Base-by-base conservation (phyloP, 2,113 vertebrate species). In the Galbula dea region DNA sequence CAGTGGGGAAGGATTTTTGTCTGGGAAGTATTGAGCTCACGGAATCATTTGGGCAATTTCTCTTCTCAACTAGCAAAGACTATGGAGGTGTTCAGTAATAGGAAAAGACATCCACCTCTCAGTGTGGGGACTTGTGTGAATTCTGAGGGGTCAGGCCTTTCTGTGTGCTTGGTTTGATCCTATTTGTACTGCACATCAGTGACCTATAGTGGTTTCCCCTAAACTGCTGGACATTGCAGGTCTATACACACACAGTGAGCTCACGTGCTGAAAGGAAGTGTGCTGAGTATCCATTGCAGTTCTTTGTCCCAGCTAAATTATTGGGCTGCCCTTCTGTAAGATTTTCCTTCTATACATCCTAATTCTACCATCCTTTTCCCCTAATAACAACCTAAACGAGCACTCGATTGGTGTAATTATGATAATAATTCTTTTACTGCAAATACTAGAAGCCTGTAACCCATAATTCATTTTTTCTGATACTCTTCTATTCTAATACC, bases 391-490 rank as follows among this genome's bases (percentile, higher is more conserved):
- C 84, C 80, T 29, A 76, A 94, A 94, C 27, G 68, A 88, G 43
- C 65, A 75, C 82, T 83, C 55, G 59, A 30, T 67, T 32, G 55
- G 39, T 81, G 65, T 95, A 96, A 96, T 94, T 89, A 88, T 1
- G 0, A 52, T 74, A 91, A 74, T 36, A 77, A 72, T 63, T 94
- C 91, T 93, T 85, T 88, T 65, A 86, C 78, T 83, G 82, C 39
- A 89, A 92, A 82, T 94, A 66, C 55, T 80, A 30, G 79, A 86
- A 91, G 75, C 20, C 55, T 84, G 85, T 74, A 96, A 94, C 89
- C 82, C 86, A 85, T 83, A 95, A 92, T 95, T 95, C 89, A 71
- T 55, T 77, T 88, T 85, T 91, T 59, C 59, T 91, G 61, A 80
- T 91, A 81, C 82, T 74, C 85, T 63, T 86, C 78, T 65, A 87